Base-by-base conservation (phyloP, 2,113 vertebrate genomes). In the Percina caprodes region DNA sequence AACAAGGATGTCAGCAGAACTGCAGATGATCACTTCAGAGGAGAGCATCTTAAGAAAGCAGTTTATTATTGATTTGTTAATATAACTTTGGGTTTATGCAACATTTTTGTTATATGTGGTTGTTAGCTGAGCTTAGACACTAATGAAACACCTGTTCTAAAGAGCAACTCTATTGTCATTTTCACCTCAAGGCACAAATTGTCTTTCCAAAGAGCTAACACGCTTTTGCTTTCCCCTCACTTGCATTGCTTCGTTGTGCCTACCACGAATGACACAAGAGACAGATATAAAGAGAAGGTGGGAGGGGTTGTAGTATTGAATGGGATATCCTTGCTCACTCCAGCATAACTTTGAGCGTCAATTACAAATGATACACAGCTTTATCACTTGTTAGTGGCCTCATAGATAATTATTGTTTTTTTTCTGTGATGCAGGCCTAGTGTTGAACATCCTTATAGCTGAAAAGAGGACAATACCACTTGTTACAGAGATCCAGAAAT, bases 41-140 rank as follows among this genome's bases (percentile, higher is more conserved):
- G 56, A 79, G 74, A 80, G 39, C 30, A 9, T 51, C 49, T 59
- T 46, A 6, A 75, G 82, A 56, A 68, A 15, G 33, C 33, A 39
- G 71, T 77, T 7, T 66, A 68, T 85, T 74, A 85, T 85, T 79
- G 62, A 81, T 70, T 18, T 70, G 54, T 72, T 21, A 58, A 78
- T 24, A 21, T 63, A 58, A 83, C 19, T 46, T 73, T 51, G 51
- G 49, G 39, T 75, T 9, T 30, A 15, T 26, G 63, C 19, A 48
- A 42, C 19, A 48, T 52, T 42, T 10, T 46, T 39, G 66, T 71
- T 54, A 21, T 1, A 58, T 30, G 77, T 75, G 72, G 7, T 69
- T 0, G 18, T 42, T 21, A 56, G 16, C 33, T 39, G 9, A 42
- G 6, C 15, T 52, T 1, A 15, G 35, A 65, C 15, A 42, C 15